These are phyloP conservation scores for Pyrrhosoma nymphula DNA, from an alignment of 2,888 invertebrate species.

Conservation along the genomic window DNA sequence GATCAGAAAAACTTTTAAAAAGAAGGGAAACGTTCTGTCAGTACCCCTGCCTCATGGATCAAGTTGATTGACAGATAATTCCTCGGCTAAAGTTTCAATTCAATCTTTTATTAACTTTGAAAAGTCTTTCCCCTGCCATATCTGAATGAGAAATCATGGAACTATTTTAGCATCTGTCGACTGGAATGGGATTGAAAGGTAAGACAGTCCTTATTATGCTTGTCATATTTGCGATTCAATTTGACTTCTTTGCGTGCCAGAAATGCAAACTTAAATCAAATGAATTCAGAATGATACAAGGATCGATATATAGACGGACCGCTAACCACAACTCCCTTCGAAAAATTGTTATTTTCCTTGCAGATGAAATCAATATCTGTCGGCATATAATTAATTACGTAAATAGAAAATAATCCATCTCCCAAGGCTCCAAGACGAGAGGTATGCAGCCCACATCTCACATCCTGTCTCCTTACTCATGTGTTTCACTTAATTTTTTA, in stretches of 20 bases:
- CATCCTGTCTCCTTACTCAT: too few species aligned
- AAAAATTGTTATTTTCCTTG: too few species aligned
- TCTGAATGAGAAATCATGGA: background rate
- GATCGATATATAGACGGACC: too few species aligned
- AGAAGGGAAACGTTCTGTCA: background rate
- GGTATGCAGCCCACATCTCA: too few species aligned
- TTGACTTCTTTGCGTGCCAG: background rate
- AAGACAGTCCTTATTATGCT: background rate
- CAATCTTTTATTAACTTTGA: background rate
- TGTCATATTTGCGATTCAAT: background rate
- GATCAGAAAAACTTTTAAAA: background rate
- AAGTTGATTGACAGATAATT: background rate
- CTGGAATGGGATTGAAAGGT: background rate
- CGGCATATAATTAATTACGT: too few species aligned
- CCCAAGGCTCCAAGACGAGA: too few species aligned
- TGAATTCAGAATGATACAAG: too few species aligned
- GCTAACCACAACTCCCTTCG: too few species aligned
- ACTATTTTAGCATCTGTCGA: background rate
- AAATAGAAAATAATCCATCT: too few species aligned
- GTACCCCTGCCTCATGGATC: background rate
- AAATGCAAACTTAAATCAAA: background rate
- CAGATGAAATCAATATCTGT: too few species aligned
- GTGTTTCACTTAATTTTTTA: too few species aligned
- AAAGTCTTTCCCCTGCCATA: background rate
- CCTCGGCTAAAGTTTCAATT: background rate